These are phyloP conservation scores for Psettodes erumei DNA, from an alignment of 2,113 vertebrate species.

Conservation along the genomic window DNA sequence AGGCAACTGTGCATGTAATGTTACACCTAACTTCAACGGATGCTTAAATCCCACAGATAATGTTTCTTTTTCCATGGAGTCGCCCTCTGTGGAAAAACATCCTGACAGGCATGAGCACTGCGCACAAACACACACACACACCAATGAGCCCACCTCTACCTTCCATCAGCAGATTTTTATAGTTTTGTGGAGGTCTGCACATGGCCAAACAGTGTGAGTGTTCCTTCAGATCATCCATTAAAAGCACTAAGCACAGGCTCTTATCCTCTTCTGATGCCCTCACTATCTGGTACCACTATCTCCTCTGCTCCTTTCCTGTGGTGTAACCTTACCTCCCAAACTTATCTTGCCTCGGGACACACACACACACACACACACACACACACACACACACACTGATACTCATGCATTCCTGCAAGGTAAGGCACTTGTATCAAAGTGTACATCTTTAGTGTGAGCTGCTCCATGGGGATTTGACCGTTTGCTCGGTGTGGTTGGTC, in stretches of 20 bases:
- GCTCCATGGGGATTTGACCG: background rate
- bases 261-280: constrained; percentile 63
- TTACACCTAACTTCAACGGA: background rate
- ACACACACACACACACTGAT: background rate
- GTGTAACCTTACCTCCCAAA: constrained; percentile 68
- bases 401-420: background rate
- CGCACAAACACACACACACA: constrained; percentile 31
- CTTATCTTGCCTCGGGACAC: background rate
- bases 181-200: constrained; percentile 75
- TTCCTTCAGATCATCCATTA: constrained; percentile 76
- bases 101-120: background rate
- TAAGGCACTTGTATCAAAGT: background rate
- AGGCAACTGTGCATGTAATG: background rate
- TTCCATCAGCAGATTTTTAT: constrained; percentile 69
- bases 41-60: constrained; percentile 15
- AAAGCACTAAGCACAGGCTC: constrained; percentile 73
- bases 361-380: no score
- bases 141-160: constrained; percentile 41
- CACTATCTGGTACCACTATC: constrained; percentile 74
- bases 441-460: background rate
- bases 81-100: background rate
- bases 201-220: constrained; percentile 88
- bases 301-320: constrained; percentile 69
- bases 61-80: background rate
- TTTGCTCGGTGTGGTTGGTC: background rate